These are phyloP conservation scores for Pollicipes pollicipes DNA, from an alignment of 1,140 invertebrate species.

Conservation along the genomic window DNA sequence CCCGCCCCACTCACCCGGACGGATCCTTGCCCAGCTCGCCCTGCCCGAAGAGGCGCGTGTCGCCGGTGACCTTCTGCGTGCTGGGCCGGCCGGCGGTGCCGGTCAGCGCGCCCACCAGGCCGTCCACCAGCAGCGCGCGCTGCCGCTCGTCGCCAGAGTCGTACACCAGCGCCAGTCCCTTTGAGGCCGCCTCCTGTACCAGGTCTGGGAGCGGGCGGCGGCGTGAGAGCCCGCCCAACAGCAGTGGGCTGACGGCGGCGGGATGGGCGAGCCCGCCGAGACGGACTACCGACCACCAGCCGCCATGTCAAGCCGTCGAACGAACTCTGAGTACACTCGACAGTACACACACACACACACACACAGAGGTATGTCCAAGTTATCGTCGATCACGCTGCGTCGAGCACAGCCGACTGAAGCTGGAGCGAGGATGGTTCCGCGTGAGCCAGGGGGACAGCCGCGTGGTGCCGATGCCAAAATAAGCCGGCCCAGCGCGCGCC, in stretches of 20 bases:
- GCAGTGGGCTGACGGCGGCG: not conserved
- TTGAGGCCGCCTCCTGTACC: conserved; percentile 78
- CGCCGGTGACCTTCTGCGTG: conserved; percentile 45
- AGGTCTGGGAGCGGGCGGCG: conserved; percentile 30
- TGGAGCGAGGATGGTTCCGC: too few relatives aligned
- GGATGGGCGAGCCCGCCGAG: not conserved
- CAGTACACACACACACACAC: too few relatives aligned
- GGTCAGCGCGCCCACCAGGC: conserved; percentile 60
- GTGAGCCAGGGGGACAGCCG: too few relatives aligned
- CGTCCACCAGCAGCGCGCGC: conserved; percentile 49
- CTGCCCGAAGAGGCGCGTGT: conserved; percentile 76
- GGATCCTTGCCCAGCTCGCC: conserved; percentile 64
- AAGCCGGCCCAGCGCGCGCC: too few relatives aligned
- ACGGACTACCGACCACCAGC: too few relatives aligned
- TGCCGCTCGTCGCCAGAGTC: conserved; percentile 51
- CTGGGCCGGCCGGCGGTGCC: conserved; percentile 41
- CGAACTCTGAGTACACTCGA: too few relatives aligned
- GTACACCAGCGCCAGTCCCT: conserved; percentile 73
- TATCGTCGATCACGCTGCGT: too few relatives aligned
- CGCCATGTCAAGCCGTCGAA: too few relatives aligned
- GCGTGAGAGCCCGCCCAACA: not conserved
- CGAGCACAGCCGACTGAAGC: too few relatives aligned
- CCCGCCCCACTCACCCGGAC: conserved; percentile 51
- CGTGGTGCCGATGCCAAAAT: too few relatives aligned
- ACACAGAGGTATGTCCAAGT: too few relatives aligned